These are phyloP conservation scores for Paradoxurus hermaphroditus DNA, from an alignment of 2,113 vertebrate genomes.

Conservation along the genomic window DNA sequence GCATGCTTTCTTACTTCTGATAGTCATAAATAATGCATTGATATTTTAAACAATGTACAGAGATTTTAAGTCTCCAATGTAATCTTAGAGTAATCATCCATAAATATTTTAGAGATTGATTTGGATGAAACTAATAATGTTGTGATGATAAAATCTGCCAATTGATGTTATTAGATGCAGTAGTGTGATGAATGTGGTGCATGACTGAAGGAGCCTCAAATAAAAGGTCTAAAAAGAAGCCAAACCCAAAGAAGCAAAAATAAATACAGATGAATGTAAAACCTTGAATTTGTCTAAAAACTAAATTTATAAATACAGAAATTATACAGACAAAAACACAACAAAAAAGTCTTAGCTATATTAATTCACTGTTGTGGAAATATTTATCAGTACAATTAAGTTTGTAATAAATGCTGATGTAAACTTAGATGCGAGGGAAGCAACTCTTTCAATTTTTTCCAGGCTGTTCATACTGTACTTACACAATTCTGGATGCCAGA, in stretches of 20 bases:
- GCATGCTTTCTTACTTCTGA: neutral
- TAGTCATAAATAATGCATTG: neutral
- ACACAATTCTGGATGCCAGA: neutral
- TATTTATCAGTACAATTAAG: neutral
- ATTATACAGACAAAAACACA: neutral
- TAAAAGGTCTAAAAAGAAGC: neutral
- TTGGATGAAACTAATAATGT: neutral
- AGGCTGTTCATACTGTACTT: neutral
- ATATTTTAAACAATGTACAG: neutral
- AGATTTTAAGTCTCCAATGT: neutral
- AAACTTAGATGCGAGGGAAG: neutral
- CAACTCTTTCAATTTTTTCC: neutral
- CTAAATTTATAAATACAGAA: neutral
- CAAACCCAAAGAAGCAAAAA: neutral
- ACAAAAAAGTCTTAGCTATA: neutral
- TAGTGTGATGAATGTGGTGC: neutral
- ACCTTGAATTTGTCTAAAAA: neutral
- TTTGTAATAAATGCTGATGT: neutral
- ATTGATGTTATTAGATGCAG: neutral
- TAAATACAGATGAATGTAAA: neutral
- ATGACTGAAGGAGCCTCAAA: neutral
- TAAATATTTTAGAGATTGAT: neutral
- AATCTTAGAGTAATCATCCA: neutral
- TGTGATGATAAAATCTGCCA: neutral
- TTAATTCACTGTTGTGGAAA: neutral